Evolutionary conservation across 1,140 invertebrate species (phyloP).

Genomic region (Bacillus rossius): DNA sequence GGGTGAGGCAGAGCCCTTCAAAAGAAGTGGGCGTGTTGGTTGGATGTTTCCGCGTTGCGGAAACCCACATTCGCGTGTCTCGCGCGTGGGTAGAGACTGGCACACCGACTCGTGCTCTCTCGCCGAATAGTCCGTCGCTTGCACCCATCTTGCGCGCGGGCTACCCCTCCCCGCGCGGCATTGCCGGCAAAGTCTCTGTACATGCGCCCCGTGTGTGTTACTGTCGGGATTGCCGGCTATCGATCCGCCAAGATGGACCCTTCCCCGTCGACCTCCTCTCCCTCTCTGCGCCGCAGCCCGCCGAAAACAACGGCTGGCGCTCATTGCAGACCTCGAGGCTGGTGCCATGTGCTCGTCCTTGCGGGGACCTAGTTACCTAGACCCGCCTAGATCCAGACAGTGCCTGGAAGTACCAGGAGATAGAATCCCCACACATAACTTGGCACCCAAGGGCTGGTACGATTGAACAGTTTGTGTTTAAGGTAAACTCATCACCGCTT

Average conservation of each 20-base stretch:
- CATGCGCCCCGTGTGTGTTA: too few species aligned
- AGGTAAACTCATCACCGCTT: too few species aligned
- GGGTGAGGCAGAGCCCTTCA: too few species aligned
- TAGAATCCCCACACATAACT: not conserved
- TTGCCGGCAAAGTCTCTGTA: not conserved
- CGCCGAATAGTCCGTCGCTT: too few species aligned
- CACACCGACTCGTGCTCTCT: too few species aligned
- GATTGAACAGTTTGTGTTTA: too few species aligned
- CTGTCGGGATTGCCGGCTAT: constrained; percentile 8
- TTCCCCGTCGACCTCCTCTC: not conserved
- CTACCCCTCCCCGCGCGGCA: not conserved
- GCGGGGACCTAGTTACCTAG: not conserved
- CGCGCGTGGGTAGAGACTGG: too few species aligned
- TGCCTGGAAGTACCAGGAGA: too few species aligned
- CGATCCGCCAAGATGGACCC: constrained; percentile 11
- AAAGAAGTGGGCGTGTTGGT: too few species aligned
- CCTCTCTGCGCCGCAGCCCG: not conserved
- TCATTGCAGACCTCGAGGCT: not conserved
- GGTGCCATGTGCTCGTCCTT: not conserved
- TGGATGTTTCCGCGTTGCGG: too few species aligned
- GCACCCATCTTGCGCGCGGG: not conserved
- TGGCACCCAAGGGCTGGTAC: not conserved
- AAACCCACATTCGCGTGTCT: too few species aligned
- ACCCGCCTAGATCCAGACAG: too few species aligned
- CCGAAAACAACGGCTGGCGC: not conserved